phyloP scores from a whole-genome alignment of 2,888 invertebrate genomes.

The Allophyes oxyacanthae region DNA sequence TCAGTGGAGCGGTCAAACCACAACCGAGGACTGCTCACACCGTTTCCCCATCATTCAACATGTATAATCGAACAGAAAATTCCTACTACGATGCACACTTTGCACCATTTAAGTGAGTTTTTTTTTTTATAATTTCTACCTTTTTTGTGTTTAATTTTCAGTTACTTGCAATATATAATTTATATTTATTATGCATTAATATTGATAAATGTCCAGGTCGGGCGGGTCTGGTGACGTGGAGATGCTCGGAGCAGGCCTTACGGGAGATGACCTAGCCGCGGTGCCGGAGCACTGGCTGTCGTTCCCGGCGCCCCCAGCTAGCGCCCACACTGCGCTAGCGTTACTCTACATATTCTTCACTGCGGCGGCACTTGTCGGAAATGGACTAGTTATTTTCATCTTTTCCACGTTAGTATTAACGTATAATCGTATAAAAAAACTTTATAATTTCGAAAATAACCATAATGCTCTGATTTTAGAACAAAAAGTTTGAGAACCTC shows the following conservation, averaged over 20 bases:
- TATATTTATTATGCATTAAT: too few relatives aligned
- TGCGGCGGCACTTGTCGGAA: slow-evolving; percentile 92
- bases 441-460: too few relatives aligned
- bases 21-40: slow-evolving; percentile 87
- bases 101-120: slow-evolving; percentile 80
- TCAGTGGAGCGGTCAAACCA: slow-evolving; percentile 77
- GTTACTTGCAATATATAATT: neutral
- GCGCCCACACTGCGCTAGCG: slow-evolving; percentile 94
- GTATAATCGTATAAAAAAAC: neutral
- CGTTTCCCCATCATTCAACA: slow-evolving; percentile 58
- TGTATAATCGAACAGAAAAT: slow-evolving; percentile 78
- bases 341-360: slow-evolving; percentile 94
- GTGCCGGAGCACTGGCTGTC: slow-evolving; percentile 95
- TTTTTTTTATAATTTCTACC: neutral
- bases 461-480: slow-evolving; percentile 74
- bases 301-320: slow-evolving; percentile 94
- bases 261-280: slow-evolving; percentile 92
- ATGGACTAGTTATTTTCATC: slow-evolving; percentile 95
- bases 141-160: too few relatives aligned
- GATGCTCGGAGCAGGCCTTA: slow-evolving; percentile 93
- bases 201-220: slow-evolving; percentile 65
- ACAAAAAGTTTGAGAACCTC: slow-evolving; percentile 93
- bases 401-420: slow-evolving; percentile 92
- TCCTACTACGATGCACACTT: slow-evolving; percentile 79
- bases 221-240: slow-evolving; percentile 67